Evolutionary conservation across 2,888 invertebrate genomes (phyloP).

Genomic region (Pocota personata): DNA sequence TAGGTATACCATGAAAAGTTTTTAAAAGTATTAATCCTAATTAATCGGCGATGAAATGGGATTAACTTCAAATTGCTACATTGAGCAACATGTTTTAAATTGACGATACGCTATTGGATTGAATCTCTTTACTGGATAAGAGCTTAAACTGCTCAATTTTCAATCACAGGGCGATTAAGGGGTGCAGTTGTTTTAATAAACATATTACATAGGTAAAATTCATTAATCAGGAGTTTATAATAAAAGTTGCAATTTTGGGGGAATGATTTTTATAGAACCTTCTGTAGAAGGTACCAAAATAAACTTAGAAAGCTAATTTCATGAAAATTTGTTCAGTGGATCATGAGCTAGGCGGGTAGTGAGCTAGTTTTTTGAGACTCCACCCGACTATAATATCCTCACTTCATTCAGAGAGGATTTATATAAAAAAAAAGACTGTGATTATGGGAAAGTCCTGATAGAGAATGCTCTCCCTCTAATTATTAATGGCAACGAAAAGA

Average conservation of each 20-base stretch:
- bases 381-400: no score
- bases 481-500: no score
- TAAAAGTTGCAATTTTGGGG: not conserved
- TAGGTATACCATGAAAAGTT: not conserved
- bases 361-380: no score
- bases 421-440: no score
- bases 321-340: no score
- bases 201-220: not conserved
- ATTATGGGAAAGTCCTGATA: no score
- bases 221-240: not conserved
- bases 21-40: not conserved
- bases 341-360: no score
- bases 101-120: not conserved
- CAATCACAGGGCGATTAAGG: not conserved
- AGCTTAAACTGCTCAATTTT: not conserved
- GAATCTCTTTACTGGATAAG: not conserved
- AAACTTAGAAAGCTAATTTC: no score
- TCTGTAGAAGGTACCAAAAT: no score
- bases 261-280: no score
- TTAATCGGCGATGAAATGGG: not conserved
- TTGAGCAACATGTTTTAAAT: constrained; percentile 11
- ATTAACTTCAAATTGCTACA: not conserved
- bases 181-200: not conserved
- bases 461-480: no score
- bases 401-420: no score